Evolutionary conservation across 2,113 vertebrate genomes (phyloP), one percentile per base, ranked within the genome.

Genomic region (Triplophysa tibetana): DNA sequence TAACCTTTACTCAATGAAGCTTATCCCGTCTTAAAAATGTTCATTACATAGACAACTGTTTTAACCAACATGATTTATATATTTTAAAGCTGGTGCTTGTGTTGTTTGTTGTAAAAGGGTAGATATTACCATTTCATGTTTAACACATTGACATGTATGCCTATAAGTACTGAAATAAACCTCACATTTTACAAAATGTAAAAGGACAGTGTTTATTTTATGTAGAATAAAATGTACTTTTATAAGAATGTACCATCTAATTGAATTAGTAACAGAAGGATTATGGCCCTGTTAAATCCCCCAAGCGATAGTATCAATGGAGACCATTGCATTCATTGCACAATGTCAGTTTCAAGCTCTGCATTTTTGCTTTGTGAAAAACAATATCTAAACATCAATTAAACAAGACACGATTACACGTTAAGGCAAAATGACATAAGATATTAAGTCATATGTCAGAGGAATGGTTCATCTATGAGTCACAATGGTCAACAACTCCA

Each of bases 21-120:
- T 56, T 87, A 77, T 65, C 9, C 4, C 74, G 70, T n/a, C 78
- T 29, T 33, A 64, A 52, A 79, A 64, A 24, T 56, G 61, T 88
- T 87, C 85, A 21, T 66, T 81, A 81, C 81, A 85, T 85, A 86
- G 79, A 82, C 64, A 87, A 85, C 83, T 80, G 10, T 81, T 60
- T 26, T 79, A 82, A 78, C 81, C 85, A 48, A 81, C 67, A 65
- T 23, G 38, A 76, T 65, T 38, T 63, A 81, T 81, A 29, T 86
- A 23, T 81, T 29, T 84, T 82, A 52, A 66, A 70, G 26, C 19
- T 83, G n/a, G 19, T 77, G 78, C 79, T 75, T 85, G 17, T 75
- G 70, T 77, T 81, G 67, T 38, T 38, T 67, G 26, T 23, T 63
- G 41, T 54, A 33, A 78, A 70, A 43, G 61, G 43, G 21, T 62